phyloP scores from a whole-genome alignment of 2,888 invertebrate species.

The Acrobasis repandana region DNA sequence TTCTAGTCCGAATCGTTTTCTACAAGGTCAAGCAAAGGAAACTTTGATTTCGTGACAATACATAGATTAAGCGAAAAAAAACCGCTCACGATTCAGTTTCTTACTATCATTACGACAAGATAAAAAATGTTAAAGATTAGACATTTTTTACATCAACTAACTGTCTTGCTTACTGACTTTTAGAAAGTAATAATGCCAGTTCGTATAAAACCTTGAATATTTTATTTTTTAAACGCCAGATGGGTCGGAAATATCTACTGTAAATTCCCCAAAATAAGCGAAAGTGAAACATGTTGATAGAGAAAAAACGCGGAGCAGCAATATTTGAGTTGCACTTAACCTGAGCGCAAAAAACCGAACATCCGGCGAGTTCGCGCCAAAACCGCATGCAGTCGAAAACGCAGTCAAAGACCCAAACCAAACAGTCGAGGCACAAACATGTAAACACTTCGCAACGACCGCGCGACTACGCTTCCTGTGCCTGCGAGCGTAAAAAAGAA shows the following conservation, averaged over 20 bases:
- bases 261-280: constrained; percentile 31
- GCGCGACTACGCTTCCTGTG: constrained; percentile 47
- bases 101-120: constrained; percentile 34
- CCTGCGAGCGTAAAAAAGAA: constrained; percentile 40
- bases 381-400: constrained; percentile 63
- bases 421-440: constrained; percentile 63
- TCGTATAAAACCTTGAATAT: not conserved
- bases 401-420: constrained; percentile 67
- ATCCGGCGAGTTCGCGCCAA: constrained; percentile 62
- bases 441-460: constrained; percentile 61
- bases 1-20: constrained; percentile 26
- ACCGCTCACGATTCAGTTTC: constrained; percentile 40
- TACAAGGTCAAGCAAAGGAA: constrained; percentile 50
- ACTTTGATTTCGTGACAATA: constrained; percentile 53
- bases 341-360: constrained; percentile 54
- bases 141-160: not conserved
- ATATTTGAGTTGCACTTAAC: constrained; percentile 69
- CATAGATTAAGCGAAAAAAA: constrained; percentile 39
- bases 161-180: constrained; percentile 24
- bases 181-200: constrained; percentile 6
- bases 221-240: constrained; percentile 27
- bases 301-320: constrained; percentile 44
- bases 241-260: constrained; percentile 21
- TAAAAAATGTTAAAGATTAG: constrained; percentile 13
- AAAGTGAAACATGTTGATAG: constrained; percentile 32